These are phyloP conservation scores for Takifugu flavidus DNA, from an alignment of 2,113 vertebrate genomes.

Conservation along the genomic window DNA sequence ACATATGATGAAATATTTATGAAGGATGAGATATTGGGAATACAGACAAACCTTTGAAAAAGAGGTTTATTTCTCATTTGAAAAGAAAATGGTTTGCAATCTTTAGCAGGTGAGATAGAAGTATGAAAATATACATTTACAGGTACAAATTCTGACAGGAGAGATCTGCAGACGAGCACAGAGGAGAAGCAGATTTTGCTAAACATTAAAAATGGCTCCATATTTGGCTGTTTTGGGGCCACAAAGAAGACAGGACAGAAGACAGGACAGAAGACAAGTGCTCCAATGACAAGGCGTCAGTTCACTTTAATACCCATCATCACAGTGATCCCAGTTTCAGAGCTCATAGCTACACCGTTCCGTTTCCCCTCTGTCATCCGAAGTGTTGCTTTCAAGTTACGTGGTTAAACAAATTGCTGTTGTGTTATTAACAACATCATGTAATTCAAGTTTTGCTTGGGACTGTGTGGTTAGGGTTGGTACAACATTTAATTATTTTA, in stretches of 20 bases:
- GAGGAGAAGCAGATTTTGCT: too few relatives aligned
- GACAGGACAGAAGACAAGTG: constrained; percentile 18
- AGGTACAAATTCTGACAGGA: constrained; percentile 24
- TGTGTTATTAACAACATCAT: neutral
- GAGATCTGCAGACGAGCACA: neutral
- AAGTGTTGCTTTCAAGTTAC: constrained; percentile 30
- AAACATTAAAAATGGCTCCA: too few relatives aligned
- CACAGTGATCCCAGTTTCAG: constrained; percentile 43
- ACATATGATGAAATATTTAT: constrained; percentile 1
- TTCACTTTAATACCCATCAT: constrained; percentile 25
- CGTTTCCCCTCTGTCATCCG: constrained; percentile 15
- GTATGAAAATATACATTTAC: constrained; percentile 21
- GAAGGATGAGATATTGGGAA: constrained; percentile 8
- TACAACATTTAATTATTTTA: neutral
- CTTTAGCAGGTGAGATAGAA: neutral
- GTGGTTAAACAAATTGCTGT: neutral
- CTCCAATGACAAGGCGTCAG: constrained; percentile 50
- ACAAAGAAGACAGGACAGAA: constrained; percentile 1
- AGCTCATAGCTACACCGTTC: constrained; percentile 39
- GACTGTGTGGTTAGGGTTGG: neutral
- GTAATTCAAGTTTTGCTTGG: neutral
- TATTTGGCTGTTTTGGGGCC: neutral
- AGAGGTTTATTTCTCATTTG: constrained; percentile 53
- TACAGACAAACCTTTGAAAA: constrained; percentile 37
- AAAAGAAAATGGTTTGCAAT: constrained; percentile 22